A percentile compares a stretch with the other conserved stretches of the same genome.
phyloP scores from a whole-genome alignment of 1,140 invertebrate species.

The Lasaia peninsularis region DNA sequence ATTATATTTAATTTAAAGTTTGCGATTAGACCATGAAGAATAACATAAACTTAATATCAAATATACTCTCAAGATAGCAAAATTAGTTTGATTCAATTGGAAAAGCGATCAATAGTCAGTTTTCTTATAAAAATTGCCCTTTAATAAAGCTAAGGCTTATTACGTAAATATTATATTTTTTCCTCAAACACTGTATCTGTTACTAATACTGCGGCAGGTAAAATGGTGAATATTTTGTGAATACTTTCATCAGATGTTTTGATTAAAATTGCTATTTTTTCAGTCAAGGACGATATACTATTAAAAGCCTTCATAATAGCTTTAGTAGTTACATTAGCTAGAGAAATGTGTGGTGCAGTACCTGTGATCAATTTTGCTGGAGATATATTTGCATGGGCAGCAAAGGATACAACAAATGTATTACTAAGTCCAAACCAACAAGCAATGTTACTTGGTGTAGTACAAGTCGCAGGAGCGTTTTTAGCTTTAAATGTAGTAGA shows the following conservation, averaged over 20 bases:
- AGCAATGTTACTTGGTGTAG: slow-evolving; percentile 35
- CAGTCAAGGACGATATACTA: slow-evolving; percentile 47
- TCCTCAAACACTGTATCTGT: too few species aligned
- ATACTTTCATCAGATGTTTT: neutral
- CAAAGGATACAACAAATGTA: slow-evolving; percentile 27
- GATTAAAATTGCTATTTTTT: slow-evolving; percentile 20
- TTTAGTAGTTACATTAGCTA: slow-evolving; percentile 36
- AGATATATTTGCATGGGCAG: slow-evolving; percentile 45
- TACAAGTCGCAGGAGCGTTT: slow-evolving; percentile 37
- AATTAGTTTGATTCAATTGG: too few species aligned
- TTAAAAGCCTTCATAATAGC: slow-evolving; percentile 50
- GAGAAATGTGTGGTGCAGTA: slow-evolving; percentile 54
- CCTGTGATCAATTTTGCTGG: slow-evolving; percentile 60
- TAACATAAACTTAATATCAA: too few species aligned
- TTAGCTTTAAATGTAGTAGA: slow-evolving; percentile 49
- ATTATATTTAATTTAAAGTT: too few species aligned
- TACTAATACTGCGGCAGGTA: too few species aligned
- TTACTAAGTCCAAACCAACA: slow-evolving; percentile 29
- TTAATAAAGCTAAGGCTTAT: too few species aligned
- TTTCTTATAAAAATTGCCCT: too few species aligned
- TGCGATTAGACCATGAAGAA: too few species aligned
- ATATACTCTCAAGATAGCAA: too few species aligned
- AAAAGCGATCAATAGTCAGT: too few species aligned
- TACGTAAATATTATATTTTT: too few species aligned
- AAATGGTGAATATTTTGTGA: too few species aligned